A percentile compares a stretch with the other conserved stretches of the same genome.
Conservation (phyloP, 2,797 vertebrate genomes). For the Hippoglossus hippoglossus region DNA sequence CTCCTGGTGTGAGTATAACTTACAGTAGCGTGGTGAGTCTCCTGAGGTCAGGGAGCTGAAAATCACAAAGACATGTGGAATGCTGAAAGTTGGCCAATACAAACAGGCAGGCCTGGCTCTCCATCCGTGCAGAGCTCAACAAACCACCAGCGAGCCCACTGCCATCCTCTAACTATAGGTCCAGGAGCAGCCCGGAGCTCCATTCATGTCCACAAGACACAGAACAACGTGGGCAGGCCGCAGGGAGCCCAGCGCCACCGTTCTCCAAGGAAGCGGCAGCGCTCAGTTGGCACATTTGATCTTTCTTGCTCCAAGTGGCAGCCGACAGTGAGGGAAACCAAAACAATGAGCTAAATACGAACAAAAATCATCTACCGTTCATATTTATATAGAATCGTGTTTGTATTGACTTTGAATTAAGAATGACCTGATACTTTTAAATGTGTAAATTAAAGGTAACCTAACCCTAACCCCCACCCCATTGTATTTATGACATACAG, state of each 20-base stretch:
- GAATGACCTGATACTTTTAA: too few species aligned
- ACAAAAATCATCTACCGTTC: not conserved
- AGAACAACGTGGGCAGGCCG: not conserved
- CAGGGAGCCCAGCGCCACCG: not conserved
- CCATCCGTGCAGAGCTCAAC: constrained; percentile 71
- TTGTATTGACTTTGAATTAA: too few species aligned
- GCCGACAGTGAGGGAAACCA: not conserved
- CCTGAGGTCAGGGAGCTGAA: constrained; percentile 85
- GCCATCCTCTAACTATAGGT: constrained; percentile 35
- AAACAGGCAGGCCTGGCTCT: constrained; percentile 82
- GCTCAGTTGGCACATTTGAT: not conserved
- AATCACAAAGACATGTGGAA: constrained; percentile 88
- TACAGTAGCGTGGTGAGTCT: constrained; percentile 83
- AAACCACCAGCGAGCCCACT: constrained; percentile 57
- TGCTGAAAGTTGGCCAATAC: constrained; percentile 82
- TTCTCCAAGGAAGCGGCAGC: not conserved
- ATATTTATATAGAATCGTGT: not conserved
- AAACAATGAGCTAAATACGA: not conserved
- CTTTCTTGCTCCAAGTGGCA: not conserved
- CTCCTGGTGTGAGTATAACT: constrained; percentile 78
- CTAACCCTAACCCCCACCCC: too few species aligned
- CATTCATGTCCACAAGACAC: not conserved
- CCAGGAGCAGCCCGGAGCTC: constrained; percentile 26
- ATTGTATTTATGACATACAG: not conserved
- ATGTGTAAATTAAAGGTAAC: not conserved